phyloP scores from a whole-genome alignment of 2,888 invertebrate genomes.

The Selenia dentaria region DNA sequence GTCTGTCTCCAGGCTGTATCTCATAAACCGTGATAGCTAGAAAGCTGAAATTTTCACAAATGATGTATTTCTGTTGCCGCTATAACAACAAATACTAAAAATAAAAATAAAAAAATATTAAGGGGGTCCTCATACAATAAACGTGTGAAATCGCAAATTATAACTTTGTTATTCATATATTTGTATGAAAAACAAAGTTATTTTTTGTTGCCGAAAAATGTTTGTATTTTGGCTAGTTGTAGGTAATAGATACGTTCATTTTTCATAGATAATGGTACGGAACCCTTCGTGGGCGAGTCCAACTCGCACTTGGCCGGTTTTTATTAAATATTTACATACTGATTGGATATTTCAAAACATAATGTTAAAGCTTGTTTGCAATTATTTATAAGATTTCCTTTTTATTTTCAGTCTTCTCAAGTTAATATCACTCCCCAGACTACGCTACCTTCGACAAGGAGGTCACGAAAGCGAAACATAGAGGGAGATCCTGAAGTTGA shows the following conservation, averaged over 20 bases:
- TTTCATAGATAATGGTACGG: constrained; percentile 1
- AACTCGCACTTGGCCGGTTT: constrained; percentile 4
- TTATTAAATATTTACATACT: constrained; percentile 25
- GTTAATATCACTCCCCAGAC: constrained; percentile 31
- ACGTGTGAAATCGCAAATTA: constrained; percentile 23
- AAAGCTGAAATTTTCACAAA: constrained; percentile 18
- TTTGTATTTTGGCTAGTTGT: constrained; percentile 25
- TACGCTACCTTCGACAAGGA: constrained; percentile 30
- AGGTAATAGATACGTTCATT: constrained; percentile 24
- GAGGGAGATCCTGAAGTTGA: constrained; percentile 30
- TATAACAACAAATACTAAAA: constrained; percentile 24
- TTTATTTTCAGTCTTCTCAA: constrained; percentile 32
- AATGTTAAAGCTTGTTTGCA: constrained; percentile 31
- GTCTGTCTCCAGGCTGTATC: neutral
- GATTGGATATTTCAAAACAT: constrained; percentile 28
- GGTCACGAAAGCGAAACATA: constrained; percentile 30
- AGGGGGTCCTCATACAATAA: constrained; percentile 20
- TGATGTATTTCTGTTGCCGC: constrained; percentile 23
- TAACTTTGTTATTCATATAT: constrained; percentile 23
- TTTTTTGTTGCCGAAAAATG: constrained; percentile 23
- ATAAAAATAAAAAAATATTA: constrained; percentile 17
- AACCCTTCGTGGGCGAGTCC: neutral
- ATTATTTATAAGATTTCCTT: constrained; percentile 32
- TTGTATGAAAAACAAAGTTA: constrained; percentile 26
- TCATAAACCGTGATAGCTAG: neutral